Percentiles rank a stretch among this genome's conserved stretches.
Conservation (phyloP, 1,140 invertebrate genomes). For the Drosophila ohnishii region DNA sequence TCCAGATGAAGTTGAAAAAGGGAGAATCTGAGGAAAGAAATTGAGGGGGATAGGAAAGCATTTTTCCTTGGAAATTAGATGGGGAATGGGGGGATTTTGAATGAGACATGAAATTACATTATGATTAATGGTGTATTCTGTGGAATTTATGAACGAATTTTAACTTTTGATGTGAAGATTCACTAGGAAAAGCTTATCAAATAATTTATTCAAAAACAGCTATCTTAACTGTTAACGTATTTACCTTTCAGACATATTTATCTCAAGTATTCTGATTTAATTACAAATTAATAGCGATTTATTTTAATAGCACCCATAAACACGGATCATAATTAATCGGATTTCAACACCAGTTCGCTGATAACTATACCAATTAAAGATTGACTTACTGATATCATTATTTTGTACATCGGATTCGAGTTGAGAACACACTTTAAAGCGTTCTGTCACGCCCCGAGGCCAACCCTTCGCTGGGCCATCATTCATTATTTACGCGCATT, state of each 20-base stretch:
- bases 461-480: slow-evolving; percentile 46
- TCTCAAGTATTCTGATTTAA: background rate
- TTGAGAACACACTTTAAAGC: slow-evolving; percentile 23
- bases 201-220: background rate
- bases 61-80: background rate
- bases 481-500: slow-evolving; percentile 57
- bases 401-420: slow-evolving; percentile 10
- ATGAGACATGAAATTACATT: slow-evolving; percentile 1
- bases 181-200: too few relatives aligned
- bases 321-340: slow-evolving; percentile 20
- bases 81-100: background rate
- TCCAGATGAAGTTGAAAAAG: slow-evolving; percentile 12
- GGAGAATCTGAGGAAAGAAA: background rate
- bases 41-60: background rate
- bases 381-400: slow-evolving; percentile 35
- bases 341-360: slow-evolving; percentile 18
- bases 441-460: slow-evolving; percentile 16
- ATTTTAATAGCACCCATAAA: background rate
- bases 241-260: background rate
- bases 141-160: slow-evolving; percentile 1
- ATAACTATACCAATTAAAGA: slow-evolving; percentile 31
- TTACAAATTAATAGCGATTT: background rate
- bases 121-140: slow-evolving; percentile 12
- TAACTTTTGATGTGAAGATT: background rate
- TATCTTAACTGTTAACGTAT: background rate